Evolutionary conservation across 1,140 invertebrate species (phyloP).

Genomic region (Megalonaias nervosa): DNA sequence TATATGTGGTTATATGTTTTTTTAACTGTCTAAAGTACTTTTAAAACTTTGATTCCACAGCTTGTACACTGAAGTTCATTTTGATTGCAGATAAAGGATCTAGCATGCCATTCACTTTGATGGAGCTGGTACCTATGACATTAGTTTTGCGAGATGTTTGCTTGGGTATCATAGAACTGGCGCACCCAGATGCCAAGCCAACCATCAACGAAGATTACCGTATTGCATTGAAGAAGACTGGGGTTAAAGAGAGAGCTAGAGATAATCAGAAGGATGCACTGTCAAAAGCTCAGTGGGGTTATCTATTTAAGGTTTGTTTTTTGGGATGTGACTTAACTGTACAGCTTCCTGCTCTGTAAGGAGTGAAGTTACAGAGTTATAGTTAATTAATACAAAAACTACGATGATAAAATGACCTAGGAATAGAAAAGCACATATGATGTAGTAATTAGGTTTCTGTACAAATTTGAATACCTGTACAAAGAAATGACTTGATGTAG

Average conservation of each 20-base stretch:
- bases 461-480: no score
- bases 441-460: no score
- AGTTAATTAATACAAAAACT: no score
- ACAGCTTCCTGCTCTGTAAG: not conserved
- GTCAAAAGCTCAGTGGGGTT: slow-evolving; percentile 73
- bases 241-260: slow-evolving; percentile 37
- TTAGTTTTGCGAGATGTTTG: slow-evolving; percentile 80
- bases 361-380: no score
- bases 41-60: not conserved
- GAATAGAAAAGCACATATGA: no score
- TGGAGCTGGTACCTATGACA: slow-evolving; percentile 72
- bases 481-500: no score
- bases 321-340: not conserved
- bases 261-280: slow-evolving; percentile 42
- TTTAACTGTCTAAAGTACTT: not conserved
- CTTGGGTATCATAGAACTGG: slow-evolving; percentile 89
- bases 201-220: slow-evolving; percentile 68
- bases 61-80: not conserved
- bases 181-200: slow-evolving; percentile 86
- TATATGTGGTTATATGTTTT: not conserved
- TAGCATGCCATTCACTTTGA: slow-evolving; percentile 73
- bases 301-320: slow-evolving; percentile 76
- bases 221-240: slow-evolving; percentile 56
- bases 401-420: no score
- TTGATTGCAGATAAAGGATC: slow-evolving; percentile 54